These are phyloP conservation scores for Anomalospiza imberbis DNA, from an alignment of 2,797 vertebrate genomes.

Conservation along the genomic window DNA sequence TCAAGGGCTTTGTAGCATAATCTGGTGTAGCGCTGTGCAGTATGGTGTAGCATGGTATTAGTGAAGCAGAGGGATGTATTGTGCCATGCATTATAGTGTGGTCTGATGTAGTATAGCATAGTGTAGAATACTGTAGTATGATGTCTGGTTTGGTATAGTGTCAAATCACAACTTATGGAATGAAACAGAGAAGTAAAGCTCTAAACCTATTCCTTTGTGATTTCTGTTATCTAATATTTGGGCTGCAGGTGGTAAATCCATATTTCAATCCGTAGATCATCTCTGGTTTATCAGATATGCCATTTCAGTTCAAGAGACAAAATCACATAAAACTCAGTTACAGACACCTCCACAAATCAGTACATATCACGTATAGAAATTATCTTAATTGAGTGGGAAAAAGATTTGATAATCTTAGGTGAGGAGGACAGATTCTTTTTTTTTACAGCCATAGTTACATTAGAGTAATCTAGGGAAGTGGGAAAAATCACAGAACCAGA, in stretches of 20 bases:
- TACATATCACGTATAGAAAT: not conserved
- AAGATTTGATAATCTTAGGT: not conserved
- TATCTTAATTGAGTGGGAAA: not conserved
- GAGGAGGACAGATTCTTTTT: not conserved
- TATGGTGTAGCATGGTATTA: fast-evolving
- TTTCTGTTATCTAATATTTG: not conserved
- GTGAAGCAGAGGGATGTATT: fast-evolving
- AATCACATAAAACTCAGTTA: not conserved
- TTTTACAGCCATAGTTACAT: not conserved
- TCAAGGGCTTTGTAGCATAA: not conserved
- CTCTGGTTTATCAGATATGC: not conserved
- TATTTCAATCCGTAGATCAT: not conserved
- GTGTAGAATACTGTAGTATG: not conserved
- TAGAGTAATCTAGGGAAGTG: not conserved
- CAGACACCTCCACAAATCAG: not conserved
- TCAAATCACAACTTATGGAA: not conserved
- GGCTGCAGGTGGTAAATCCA: not conserved
- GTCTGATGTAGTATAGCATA: fast-evolving
- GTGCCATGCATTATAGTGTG: fast-evolving
- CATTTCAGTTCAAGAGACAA: not conserved
- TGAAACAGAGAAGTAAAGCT: not conserved
- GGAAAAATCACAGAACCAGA: not conserved
- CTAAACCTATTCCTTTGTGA: not conserved
- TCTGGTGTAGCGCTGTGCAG: fast-evolving
- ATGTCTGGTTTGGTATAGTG: not conserved